A percentile compares a stretch with the other conserved stretches of the same genome.
These are phyloP conservation scores for Isurus oxyrinchus DNA, from an alignment of 2,113 vertebrate species.

Conservation along the genomic window DNA sequence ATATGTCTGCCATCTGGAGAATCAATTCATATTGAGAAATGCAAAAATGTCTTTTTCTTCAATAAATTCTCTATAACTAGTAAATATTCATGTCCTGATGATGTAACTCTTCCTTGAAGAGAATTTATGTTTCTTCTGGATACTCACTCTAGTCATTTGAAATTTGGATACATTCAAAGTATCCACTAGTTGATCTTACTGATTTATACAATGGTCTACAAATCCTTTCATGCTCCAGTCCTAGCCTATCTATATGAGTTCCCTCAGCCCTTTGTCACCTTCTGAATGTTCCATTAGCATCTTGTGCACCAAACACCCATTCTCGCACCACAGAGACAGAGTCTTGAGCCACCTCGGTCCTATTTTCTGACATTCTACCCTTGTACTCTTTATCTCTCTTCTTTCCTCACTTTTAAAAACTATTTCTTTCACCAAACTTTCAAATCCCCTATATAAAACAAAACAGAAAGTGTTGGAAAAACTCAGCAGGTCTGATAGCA, in stretches of 20 bases:
- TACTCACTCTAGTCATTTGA: neutral
- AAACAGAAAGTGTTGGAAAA: too few relatives aligned
- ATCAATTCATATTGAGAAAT: slow-evolving; percentile 8
- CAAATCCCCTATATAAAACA: neutral
- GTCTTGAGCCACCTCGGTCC: too few relatives aligned
- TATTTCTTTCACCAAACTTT: neutral
- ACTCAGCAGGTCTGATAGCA: too few relatives aligned
- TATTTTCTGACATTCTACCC: neutral
- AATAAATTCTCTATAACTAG: slow-evolving; percentile 20
- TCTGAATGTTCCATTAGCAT: neutral
- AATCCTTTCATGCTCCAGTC: neutral
- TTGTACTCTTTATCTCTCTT: neutral
- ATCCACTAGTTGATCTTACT: neutral
- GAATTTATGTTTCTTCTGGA: neutral
- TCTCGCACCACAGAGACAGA: neutral
- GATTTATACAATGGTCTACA: neutral
- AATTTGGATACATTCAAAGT: neutral
- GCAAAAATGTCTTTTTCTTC: neutral
- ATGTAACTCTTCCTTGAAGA: slow-evolving; percentile 6
- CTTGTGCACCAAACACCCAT: too few relatives aligned
- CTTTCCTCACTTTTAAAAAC: neutral
- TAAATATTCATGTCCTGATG: neutral
- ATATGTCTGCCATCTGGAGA: neutral
- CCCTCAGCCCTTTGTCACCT: neutral
- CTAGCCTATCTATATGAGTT: neutral